Evolutionary conservation across 2,888 invertebrate genomes (phyloP).

Genomic region (Acrobasis repandana): DNA sequence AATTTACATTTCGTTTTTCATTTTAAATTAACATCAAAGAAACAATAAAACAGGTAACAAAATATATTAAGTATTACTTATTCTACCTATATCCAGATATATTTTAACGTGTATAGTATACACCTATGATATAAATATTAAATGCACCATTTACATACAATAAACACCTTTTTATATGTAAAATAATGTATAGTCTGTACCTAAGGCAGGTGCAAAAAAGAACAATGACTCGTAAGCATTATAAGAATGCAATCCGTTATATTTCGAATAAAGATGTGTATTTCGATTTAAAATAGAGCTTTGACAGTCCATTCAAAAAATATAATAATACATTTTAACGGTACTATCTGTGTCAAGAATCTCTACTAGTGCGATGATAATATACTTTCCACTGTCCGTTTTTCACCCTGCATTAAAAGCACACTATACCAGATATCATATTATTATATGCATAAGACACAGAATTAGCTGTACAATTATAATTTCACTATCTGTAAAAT

Average conservation of each 20-base stretch:
- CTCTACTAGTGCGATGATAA: too few species aligned
- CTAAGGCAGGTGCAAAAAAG: not conserved
- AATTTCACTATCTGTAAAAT: not conserved
- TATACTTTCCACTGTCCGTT: not conserved
- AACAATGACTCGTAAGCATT: not conserved
- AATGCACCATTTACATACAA: conserved; percentile 8
- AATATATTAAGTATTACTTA: conserved; percentile 25
- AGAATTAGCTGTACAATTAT: not conserved
- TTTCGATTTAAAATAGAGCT: too few species aligned
- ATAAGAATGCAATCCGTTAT: too few species aligned
- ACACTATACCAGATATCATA: not conserved
- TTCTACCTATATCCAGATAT: conserved; percentile 23
- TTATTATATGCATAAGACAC: not conserved
- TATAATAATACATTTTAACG: too few species aligned
- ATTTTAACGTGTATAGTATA: conserved; percentile 3
- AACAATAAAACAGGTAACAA: conserved; percentile 26
- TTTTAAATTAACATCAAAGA: conserved; percentile 25
- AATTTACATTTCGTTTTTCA: conserved; percentile 17
- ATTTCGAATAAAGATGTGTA: too few species aligned
- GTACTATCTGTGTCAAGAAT: too few species aligned
- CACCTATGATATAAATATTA: conserved; percentile 10
- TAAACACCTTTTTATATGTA: not conserved
- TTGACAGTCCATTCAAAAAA: too few species aligned
- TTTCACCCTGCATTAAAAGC: not conserved
- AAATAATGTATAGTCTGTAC: not conserved